Base-by-base conservation (phyloP, 1,140 invertebrate genomes). In the Drosophila bifasciata region DNA sequence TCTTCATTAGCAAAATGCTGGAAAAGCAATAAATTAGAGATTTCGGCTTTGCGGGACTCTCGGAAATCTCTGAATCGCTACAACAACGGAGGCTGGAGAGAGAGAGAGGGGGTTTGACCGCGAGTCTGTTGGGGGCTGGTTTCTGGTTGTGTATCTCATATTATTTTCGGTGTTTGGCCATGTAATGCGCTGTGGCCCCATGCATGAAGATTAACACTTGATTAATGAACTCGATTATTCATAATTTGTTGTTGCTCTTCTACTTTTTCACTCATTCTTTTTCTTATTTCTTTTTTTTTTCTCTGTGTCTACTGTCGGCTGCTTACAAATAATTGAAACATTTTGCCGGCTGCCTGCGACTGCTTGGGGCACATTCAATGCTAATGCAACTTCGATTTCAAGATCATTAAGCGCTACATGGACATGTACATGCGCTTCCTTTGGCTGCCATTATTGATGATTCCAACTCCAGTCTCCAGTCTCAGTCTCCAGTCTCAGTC, bases 1-100 rank as follows among this genome's bases (percentile, higher is more conserved):
- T 88, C 83, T 88, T 88, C 83, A 88, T 88, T 88, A 88, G 83
- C 83, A 72, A 88, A 88, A 88, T 76, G 84, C 59, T 88, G 60
- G 67, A 77, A 75, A 79, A 80, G 66, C 49, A 88, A 88, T 88
- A 88, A 88, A 88, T 88, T 81, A 78, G 66, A 71, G 84, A 88
- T 88, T 83, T 73, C 43, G 71, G 58, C 71, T 61, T 32, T 19
- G n/a, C 55, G 16, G 23, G 19, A 43, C 16, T 56, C 32, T 43
- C 39, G 53, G 36, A 32, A 25, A 36, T 36, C 32, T 36, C n/a
- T 13, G 32, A 13, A 13, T 36, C 32, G 32, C 32, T 36, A 13
- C 3, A 36, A 13, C n/a, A 36, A 1, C 32, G 17, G 48, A 51
- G 51, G 52, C 52, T 58, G 51, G 60, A 52, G 46, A 41, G 49